phyloP scores from a whole-genome alignment of 2,888 invertebrate genomes.

The Asteroscopus sphinx region DNA sequence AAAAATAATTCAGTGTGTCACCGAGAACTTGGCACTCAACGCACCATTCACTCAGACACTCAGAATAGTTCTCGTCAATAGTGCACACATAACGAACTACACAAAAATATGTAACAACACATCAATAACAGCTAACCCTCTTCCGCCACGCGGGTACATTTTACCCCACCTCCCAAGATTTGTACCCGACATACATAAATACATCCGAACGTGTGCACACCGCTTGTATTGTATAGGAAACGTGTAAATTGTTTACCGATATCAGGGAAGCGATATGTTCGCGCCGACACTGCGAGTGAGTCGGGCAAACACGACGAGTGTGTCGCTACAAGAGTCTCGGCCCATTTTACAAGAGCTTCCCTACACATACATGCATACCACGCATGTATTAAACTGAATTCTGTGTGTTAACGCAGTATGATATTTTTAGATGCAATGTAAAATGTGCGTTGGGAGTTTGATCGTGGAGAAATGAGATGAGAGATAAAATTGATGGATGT shows the following conservation, averaged over 20 bases:
- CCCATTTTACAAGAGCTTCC: constrained; percentile 57
- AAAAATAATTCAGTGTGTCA: constrained; percentile 50
- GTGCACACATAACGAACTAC: constrained; percentile 38
- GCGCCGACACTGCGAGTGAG: constrained; percentile 60
- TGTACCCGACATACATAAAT: constrained; percentile 56
- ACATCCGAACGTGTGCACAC: constrained; percentile 50
- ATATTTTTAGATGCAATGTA: constrained; percentile 31
- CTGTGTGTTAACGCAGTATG: constrained; percentile 42
- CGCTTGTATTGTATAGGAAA: constrained; percentile 59
- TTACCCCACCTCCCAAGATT: constrained; percentile 59
- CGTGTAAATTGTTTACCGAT: constrained; percentile 73
- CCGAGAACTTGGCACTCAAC: constrained; percentile 40
- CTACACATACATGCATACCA: constrained; percentile 51
- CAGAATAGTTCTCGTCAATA: constrained; percentile 46
- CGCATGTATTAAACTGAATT: constrained; percentile 44
- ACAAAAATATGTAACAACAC: constrained; percentile 56
- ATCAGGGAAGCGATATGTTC: constrained; percentile 67
- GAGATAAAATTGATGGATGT: constrained; percentile 3
- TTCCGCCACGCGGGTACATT: constrained; percentile 47
- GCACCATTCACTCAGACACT: constrained; percentile 43
- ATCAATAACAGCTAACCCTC: constrained; percentile 59
- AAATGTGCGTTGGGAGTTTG: constrained; percentile 18
- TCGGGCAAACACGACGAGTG: constrained; percentile 59
- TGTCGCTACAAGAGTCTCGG: constrained; percentile 55
- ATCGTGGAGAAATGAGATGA: constrained; percentile 14